Conservation (phyloP, 2,113 vertebrate genomes). For the Dermatemys mawii region DNA sequence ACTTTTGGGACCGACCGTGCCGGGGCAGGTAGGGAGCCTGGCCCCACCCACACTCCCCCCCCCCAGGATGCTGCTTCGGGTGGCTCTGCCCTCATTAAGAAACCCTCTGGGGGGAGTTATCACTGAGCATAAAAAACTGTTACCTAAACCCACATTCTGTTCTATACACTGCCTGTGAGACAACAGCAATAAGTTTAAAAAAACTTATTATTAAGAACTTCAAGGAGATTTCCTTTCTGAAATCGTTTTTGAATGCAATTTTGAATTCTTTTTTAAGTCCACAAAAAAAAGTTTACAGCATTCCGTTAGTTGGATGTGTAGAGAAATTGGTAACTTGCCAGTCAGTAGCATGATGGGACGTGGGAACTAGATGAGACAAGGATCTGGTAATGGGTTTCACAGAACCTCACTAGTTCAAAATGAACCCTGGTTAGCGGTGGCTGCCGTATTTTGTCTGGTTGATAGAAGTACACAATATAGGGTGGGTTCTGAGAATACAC, state of each 20-base stretch:
- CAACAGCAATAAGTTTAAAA: neutral
- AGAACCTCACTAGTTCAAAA: neutral
- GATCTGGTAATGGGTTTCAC: neutral
- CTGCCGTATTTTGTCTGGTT: neutral
- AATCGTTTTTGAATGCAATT: neutral
- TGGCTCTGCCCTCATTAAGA: neutral
- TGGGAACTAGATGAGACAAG: neutral
- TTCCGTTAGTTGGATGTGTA: neutral
- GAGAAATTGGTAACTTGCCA: neutral
- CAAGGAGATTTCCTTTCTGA: neutral
- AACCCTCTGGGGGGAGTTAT: neutral
- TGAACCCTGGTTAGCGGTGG: neutral
- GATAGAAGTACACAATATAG: neutral
- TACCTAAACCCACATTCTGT: neutral
- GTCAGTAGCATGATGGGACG: rapidly evolving
- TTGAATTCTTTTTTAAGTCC: neutral
- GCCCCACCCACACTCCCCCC: too few relatives aligned
- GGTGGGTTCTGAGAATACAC: neutral
- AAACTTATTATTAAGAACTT: too few relatives aligned
- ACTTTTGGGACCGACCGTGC: too few relatives aligned
- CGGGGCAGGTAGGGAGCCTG: too few relatives aligned
- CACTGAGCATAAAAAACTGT: neutral
- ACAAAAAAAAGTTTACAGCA: rapidly evolving
- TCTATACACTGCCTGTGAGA: neutral
- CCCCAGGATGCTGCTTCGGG: too few relatives aligned